Conservation (phyloP, 2,888 invertebrate genomes). For the Tetragonisca angustula region DNA sequence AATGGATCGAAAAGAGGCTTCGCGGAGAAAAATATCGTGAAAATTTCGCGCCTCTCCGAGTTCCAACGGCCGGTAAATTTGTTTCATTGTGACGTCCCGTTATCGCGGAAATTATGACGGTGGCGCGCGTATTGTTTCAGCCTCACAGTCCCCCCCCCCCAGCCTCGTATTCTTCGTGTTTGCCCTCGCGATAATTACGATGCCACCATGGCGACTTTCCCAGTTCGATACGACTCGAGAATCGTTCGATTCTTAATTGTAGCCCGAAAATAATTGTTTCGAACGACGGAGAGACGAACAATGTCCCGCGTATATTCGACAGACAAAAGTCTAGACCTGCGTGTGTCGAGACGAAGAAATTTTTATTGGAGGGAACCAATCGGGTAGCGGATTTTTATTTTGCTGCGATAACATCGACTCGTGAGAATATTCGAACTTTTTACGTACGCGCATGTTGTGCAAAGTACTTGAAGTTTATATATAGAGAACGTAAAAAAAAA, state of each 20-base stretch:
- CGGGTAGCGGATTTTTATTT: too few species aligned
- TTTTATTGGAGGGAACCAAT: too few species aligned
- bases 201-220: background rate
- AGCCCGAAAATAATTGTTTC: background rate
- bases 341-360: too few species aligned
- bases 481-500: too few species aligned
- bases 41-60: constrained; percentile 47
- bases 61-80: constrained; percentile 55
- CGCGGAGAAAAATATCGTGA: constrained; percentile 38
- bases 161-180: constrained; percentile 20
- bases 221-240: too few species aligned
- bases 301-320: background rate
- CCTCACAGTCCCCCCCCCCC: background rate
- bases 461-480: too few species aligned
- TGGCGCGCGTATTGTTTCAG: constrained; percentile 37
- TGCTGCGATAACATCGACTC: too few species aligned
- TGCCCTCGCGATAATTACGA: constrained; percentile 24
- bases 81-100: constrained; percentile 46
- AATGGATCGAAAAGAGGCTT: constrained; percentile 42
- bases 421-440: too few species aligned
- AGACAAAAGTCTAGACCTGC: background rate
- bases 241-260: background rate
- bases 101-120: constrained; percentile 46
- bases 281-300: background rate
- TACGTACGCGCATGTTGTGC: too few species aligned